Conservation (phyloP, 2,797 vertebrate genomes). For the Galago senegalensis region DNA sequence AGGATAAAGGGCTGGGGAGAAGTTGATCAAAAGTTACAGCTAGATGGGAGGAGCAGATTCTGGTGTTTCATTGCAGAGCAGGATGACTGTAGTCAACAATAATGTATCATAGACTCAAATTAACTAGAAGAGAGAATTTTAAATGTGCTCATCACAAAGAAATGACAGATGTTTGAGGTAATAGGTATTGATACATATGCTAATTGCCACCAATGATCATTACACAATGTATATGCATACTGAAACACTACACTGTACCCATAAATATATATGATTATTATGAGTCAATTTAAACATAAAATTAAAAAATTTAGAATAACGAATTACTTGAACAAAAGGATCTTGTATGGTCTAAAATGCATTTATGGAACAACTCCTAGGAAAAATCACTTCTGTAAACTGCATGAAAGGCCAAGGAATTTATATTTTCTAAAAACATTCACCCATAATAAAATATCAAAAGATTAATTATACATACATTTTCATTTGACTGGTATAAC, state of each 20-base stretch:
- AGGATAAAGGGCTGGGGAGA: background rate
- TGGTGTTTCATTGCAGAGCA: background rate
- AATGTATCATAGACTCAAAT: background rate
- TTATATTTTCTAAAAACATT: slow-evolving; percentile 26
- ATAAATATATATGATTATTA: background rate
- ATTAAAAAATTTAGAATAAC: slow-evolving; percentile 23
- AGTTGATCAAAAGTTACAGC: background rate
- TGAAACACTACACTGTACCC: background rate
- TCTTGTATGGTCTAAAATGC: background rate
- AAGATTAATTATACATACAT: slow-evolving; percentile 27
- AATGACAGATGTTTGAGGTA: background rate
- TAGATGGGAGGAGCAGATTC: background rate
- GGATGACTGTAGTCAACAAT: background rate
- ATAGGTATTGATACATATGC: fast-evolving
- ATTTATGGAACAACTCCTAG: slow-evolving; percentile 28
- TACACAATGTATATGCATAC: background rate
- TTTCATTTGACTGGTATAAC: background rate
- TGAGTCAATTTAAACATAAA: background rate
- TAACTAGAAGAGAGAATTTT: background rate
- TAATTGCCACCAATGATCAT: background rate
- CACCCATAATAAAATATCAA: background rate
- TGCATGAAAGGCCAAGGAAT: slow-evolving; percentile 15
- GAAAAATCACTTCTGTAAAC: background rate
- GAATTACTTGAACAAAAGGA: background rate
- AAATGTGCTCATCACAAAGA: background rate